Percentiles rank a stretch among this genome's conserved stretches.
Evolutionary conservation across 2,797 vertebrate genomes (phyloP).

Genomic region (Chelon labrosus): DNA sequence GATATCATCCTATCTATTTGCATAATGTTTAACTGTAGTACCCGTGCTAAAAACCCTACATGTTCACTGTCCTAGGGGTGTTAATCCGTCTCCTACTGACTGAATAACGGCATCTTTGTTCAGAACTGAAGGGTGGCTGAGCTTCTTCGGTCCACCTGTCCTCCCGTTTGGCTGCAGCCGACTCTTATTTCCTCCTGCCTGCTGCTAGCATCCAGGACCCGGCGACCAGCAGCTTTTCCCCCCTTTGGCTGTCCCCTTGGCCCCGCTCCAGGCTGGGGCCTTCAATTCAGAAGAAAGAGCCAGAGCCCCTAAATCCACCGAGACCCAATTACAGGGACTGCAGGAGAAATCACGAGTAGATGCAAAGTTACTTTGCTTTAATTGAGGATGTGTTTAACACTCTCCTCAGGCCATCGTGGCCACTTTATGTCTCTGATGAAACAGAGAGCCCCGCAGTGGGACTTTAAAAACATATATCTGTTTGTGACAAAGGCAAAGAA

Average conservation of each 20-base stretch:
- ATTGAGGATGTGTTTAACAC: slow-evolving; percentile 81
- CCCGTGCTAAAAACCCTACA: neutral
- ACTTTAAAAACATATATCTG: slow-evolving; percentile 73
- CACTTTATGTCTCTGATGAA: slow-evolving; percentile 76
- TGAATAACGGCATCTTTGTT: slow-evolving; percentile 28
- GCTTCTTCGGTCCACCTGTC: slow-evolving; percentile 34
- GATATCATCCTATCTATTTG: neutral
- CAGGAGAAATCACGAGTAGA: slow-evolving; percentile 67
- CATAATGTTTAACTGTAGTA: slow-evolving; percentile 1
- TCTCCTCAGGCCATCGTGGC: slow-evolving; percentile 73
- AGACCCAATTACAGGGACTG: slow-evolving; percentile 84
- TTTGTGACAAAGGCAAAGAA: slow-evolving; percentile 68
- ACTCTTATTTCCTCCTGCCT: slow-evolving; percentile 34
- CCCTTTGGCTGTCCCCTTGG: slow-evolving; percentile 30
- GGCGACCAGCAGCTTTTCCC: slow-evolving; percentile 26
- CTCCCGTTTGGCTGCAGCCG: slow-evolving; percentile 38
- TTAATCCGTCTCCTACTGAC: slow-evolving; percentile 4
- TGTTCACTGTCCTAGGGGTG: neutral
- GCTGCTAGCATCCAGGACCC: slow-evolving; percentile 30
- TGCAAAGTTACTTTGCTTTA: slow-evolving; percentile 80
- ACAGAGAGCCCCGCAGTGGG: slow-evolving; percentile 62
- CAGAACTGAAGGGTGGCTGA: slow-evolving; percentile 9
- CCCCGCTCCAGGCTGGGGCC: slow-evolving; percentile 52
- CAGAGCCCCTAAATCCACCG: slow-evolving; percentile 69
- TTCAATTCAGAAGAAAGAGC: slow-evolving; percentile 50